Base-by-base conservation (phyloP, 2,888 invertebrate species). In the Actias luna region DNA sequence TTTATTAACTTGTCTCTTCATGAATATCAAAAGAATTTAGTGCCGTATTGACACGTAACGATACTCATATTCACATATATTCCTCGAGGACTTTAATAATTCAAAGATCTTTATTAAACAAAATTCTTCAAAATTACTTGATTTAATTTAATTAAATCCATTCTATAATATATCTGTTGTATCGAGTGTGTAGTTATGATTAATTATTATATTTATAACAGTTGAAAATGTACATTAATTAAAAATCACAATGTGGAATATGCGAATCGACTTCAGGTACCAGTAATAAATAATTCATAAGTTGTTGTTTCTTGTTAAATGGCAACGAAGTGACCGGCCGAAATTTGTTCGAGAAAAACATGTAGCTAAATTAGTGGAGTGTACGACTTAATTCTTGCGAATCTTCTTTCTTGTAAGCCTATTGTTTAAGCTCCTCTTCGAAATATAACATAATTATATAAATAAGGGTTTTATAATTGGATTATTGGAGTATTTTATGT, bases 381-480 rank as follows among this genome's bases (percentile, higher is more conserved):
- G 77, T 80, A 86, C 82, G 79, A 74, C 88, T 88, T 76, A 84
- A 87, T 88, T 84, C 81, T 82, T 82, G 80, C 83, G 82, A 85
- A 83, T 84, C 81, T 84, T 86, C 83, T 87, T 89, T 89, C 85
- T 89, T 85, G 71, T 71, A 68, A 61, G 62, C 66, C 88, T 80
- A 87, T 88, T 88, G 87, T 88, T 79, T 80, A 74, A 72, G 73
- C 69, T 75, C 75, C 82, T 84, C 78, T 65, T 69, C 79, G 68
- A 76, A 80, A 75, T 72, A 77, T 79, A 79, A 79, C 72, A 77
- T 79, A n/a, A n/a, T n/a, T n/a, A 80, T 80, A 77, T 75, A 74
- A 78, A 73, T 70, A 77, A 79, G 87, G 89, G 89, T 90, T 88
- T 85, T 82, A 88, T 92, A 89, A 90, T 89, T 87, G 87, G 82